phyloP scores from a whole-genome alignment of 2,113 vertebrate genomes.

The Bos javanicus region DNA sequence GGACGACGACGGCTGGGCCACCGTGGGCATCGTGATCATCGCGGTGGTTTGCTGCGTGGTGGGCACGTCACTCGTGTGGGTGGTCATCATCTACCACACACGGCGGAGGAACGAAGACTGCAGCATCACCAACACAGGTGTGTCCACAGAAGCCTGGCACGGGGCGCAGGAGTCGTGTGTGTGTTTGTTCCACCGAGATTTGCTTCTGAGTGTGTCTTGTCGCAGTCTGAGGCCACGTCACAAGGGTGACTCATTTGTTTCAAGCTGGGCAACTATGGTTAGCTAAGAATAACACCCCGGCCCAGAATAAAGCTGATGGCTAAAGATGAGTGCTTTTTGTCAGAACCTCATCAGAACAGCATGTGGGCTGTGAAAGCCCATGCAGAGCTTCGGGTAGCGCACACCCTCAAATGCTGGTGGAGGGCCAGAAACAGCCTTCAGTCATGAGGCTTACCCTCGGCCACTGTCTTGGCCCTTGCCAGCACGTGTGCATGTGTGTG shows the following conservation, averaged over 20 bases:
- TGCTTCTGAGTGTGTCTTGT: conserved; percentile 43
- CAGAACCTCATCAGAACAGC: background rate
- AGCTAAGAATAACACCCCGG: conserved; percentile 47
- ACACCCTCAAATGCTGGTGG: background rate
- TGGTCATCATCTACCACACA: conserved; percentile 99
- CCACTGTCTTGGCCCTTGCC: too few species aligned
- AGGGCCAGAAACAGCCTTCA: background rate
- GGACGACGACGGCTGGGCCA: conserved; percentile 94
- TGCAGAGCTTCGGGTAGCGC: background rate
- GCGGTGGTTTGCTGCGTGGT: conserved; percentile 99
- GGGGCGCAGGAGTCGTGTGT: background rate
- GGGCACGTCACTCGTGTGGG: conserved; percentile 98
- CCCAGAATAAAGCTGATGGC: background rate
- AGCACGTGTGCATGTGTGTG: accelerated
- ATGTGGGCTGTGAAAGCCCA: background rate
- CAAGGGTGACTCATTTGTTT: conserved; percentile 51
- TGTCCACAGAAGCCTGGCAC: conserved; percentile 67
- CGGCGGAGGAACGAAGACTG: conserved; percentile 93
- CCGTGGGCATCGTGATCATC: conserved; percentile 96
- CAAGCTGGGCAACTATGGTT: background rate
- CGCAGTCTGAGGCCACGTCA: background rate
- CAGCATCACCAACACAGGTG: conserved; percentile 98
- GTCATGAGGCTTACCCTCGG: accelerated
- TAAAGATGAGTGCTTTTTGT: conserved; percentile 22
- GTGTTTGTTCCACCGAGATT: background rate